These are phyloP conservation scores for Loriculus beryllinus DNA, from an alignment of 2,797 vertebrate species.

Conservation along the genomic window DNA sequence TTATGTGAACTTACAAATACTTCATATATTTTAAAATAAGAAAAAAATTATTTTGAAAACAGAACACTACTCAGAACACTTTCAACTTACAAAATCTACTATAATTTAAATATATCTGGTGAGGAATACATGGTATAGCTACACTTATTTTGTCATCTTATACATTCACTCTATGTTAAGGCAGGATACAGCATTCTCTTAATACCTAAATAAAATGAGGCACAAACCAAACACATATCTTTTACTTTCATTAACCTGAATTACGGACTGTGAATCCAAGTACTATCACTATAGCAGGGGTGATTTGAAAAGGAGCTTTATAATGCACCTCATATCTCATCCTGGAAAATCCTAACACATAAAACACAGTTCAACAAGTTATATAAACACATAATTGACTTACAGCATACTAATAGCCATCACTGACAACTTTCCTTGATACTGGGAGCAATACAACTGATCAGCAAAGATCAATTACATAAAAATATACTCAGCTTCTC, in stretches of 20 bases:
- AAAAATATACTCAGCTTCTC: background rate
- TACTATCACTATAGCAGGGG: background rate
- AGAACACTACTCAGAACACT: background rate
- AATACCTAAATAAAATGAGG: background rate
- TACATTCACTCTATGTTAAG: background rate
- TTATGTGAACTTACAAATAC: constrained; percentile 55
- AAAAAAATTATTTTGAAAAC: constrained; percentile 43
- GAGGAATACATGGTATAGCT: background rate
- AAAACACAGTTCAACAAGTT: background rate
- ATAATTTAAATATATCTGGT: background rate
- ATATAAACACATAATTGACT: background rate
- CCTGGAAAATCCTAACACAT: background rate
- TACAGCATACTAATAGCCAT: background rate
- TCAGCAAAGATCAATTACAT: background rate
- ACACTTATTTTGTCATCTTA: background rate
- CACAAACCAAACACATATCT: background rate
- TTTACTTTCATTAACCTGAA: background rate
- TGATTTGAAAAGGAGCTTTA: background rate
- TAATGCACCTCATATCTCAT: background rate
- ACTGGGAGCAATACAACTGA: background rate
- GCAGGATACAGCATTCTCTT: background rate
- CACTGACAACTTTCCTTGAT: background rate
- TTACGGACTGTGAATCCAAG: background rate
- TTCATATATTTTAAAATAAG: constrained; percentile 23
- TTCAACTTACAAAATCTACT: constrained; percentile 1